A percentile compares a stretch with the other conserved stretches of the same genome.
phyloP scores from a whole-genome alignment of 2,888 invertebrate genomes.

The Erebia epiphron region DNA sequence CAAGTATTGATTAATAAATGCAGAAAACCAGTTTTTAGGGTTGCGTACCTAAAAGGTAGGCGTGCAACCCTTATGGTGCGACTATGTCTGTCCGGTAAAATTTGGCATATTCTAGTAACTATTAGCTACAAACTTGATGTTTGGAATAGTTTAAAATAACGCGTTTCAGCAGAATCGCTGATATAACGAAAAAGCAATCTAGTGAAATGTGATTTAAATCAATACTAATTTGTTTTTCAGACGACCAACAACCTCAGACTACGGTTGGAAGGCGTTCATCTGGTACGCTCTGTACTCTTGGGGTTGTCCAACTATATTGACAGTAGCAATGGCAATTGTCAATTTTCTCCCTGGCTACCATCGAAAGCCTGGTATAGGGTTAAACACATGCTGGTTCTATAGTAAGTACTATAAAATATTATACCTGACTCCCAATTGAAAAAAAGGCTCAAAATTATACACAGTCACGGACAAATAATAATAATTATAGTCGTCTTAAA shows the following conservation, averaged over 20 bases:
- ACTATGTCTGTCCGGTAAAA: too few species aligned
- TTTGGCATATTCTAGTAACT: too few species aligned
- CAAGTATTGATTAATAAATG: too few species aligned
- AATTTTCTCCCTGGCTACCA: constrained; percentile 80
- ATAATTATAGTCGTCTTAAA: background rate
- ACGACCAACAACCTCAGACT: constrained; percentile 55
- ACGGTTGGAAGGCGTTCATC: constrained; percentile 83
- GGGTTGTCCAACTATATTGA: constrained; percentile 80
- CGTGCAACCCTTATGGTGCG: too few species aligned
- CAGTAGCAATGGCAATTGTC: constrained; percentile 73
- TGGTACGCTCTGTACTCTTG: constrained; percentile 84
- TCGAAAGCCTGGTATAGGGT: constrained; percentile 83
- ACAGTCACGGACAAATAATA: background rate
- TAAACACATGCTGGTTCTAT: constrained; percentile 84
- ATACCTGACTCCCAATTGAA: background rate
- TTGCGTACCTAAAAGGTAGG: too few species aligned
- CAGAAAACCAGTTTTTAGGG: too few species aligned
- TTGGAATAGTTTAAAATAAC: too few species aligned
- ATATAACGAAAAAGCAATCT: too few species aligned
- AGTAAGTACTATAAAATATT: constrained; percentile 1
- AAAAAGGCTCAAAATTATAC: background rate
- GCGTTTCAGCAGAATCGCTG: too few species aligned
- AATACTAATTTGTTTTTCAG: constrained; percentile 45
- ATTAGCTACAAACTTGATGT: too few species aligned
- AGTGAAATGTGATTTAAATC: too few species aligned